Evolutionary conservation across 1,140 invertebrate species (phyloP).

Genomic region (Trichonephila inaurata): DNA sequence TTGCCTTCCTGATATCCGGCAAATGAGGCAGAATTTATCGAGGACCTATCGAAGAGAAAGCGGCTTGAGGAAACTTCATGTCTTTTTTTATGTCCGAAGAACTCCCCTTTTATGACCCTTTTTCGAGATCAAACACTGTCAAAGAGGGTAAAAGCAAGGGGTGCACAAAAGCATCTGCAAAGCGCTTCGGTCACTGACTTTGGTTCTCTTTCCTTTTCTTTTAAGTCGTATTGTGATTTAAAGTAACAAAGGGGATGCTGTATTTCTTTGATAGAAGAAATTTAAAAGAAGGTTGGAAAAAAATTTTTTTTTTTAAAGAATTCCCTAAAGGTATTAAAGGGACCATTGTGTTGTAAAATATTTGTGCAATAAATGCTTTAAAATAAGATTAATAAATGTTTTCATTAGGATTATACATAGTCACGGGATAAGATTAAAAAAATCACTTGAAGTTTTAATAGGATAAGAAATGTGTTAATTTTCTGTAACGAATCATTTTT

Average conservation of each 20-base stretch:
- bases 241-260: background rate
- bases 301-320: no score
- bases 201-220: background rate
- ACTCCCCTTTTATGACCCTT: slow-evolving; percentile 35
- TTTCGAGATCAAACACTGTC: slow-evolving; percentile 39
- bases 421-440: no score
- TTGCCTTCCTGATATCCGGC: background rate
- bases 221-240: slow-evolving; percentile 25
- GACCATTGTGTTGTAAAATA: no score
- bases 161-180: background rate
- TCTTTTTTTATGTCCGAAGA: slow-evolving; percentile 4
- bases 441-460: no score
- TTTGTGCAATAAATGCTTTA: no score
- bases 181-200: background rate
- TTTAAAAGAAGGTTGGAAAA: background rate
- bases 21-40: slow-evolving; percentile 35
- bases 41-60: background rate
- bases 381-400: no score
- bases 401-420: no score
- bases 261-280: background rate
- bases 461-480: no score
- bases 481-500: no score
- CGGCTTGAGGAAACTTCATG: background rate
- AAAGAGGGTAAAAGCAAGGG: background rate
- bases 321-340: no score